A percentile compares a stretch with the other conserved stretches of the same genome.
Evolutionary conservation across 2,113 vertebrate species (phyloP).

Genomic region (Neodon shergylaensis): DNA sequence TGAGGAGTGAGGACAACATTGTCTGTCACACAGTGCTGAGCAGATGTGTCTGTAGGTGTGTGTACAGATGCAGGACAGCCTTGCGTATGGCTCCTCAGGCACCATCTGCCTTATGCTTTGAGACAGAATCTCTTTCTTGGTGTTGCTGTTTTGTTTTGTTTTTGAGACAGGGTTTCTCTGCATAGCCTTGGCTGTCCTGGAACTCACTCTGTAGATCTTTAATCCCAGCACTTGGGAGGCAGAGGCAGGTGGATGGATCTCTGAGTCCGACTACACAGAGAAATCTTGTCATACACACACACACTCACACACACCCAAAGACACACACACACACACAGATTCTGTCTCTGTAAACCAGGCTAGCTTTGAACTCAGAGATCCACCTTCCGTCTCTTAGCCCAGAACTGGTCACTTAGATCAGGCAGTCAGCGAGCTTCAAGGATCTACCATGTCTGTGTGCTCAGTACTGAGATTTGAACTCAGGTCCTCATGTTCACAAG

Average conservation of each 20-base stretch:
- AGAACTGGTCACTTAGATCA: not conserved
- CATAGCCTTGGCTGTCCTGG: no score
- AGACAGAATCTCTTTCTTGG: not conserved
- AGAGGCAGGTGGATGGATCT: no score
- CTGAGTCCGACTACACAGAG: no score
- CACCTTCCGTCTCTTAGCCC: not conserved
- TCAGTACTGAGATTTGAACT: not conserved
- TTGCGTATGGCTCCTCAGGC: no score
- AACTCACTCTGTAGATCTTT: no score
- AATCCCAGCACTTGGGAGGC: no score
- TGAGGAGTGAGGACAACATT: not conserved
- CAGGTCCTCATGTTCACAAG: not conserved
- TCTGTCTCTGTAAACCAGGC: no score
- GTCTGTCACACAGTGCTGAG: not conserved
- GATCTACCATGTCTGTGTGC: not conserved
- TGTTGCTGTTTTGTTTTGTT: not conserved
- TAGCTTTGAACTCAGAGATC: no score
- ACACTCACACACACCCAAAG: no score
- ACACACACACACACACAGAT: no score
- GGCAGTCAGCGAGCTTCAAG: not conserved
- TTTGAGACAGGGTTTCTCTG: not conserved
- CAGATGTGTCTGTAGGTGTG: not conserved
- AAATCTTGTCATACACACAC: no score
- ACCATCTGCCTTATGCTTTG: not conserved
- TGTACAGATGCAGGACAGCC: no score